Evolutionary conservation across 2,113 vertebrate species (phyloP), one percentile per base, ranked within the genome.

Genomic region (Etia nguti): DNA sequence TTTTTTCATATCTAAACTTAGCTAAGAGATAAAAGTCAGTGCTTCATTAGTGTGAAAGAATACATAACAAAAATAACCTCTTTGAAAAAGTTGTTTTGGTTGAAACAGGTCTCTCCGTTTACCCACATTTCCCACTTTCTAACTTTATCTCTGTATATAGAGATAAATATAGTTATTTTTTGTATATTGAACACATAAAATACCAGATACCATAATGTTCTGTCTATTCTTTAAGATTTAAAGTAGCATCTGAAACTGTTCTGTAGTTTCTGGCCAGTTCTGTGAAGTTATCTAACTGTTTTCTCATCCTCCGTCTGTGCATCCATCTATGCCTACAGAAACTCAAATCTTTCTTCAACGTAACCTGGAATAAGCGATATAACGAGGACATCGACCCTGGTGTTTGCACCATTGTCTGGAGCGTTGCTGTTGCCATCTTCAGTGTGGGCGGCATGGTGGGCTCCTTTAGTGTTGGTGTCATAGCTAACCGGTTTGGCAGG

Each of bases 391-490:
- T 97, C 22, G 84, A 81, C 0, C 1, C 83, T 0, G 92, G 91
- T 2, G 68, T 98, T 2, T 96, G 97, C 5, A 98, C 97, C 0
- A 92, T 96, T 1, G 95, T 99, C 1, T 99, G 98, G 98, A 98
- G 98, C 2, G 79, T 98, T 43, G 94, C 98, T 2, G 98, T 99
- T 50, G 95, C 99, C 83, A 97, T 99, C 90, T 99, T 99, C 90
- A 98, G 98, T 0, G 97, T 99, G 12, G 99, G 99, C 13, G 98
- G 99, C 2, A 99, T 99, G 99, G 94, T 97, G 0, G 99, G 99
- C 81, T 98, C 98, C 84, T 98, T 99, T 90, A 98, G 97, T 1
- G 98, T 99, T 5, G 97, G 99, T 24, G 93, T 98, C 57, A 97
- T 99, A 15, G 97, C 98, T 31, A 96, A 99, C 92, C 94, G 96